A percentile compares a stretch with the other conserved stretches of the same genome.
phyloP scores from a whole-genome alignment of 2,888 invertebrate species.

The Xanthia icteritia region DNA sequence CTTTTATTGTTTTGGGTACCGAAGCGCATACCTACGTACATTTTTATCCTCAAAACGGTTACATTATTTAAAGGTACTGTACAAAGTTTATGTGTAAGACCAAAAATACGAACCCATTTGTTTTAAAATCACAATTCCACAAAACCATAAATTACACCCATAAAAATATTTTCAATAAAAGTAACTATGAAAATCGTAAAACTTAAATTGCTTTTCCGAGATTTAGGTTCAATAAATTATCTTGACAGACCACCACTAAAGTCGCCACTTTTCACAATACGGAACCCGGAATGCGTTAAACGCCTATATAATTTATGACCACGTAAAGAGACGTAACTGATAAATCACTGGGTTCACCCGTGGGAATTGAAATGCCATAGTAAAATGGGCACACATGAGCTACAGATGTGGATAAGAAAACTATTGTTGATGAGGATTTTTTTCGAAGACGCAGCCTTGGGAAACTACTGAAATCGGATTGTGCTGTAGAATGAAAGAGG shows the following conservation, averaged over 20 bases:
- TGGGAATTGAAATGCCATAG: conserved; percentile 50
- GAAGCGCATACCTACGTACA: conserved; percentile 2
- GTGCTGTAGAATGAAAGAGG: not conserved
- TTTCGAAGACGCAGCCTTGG: not conserved
- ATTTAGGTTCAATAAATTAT: conserved; percentile 60
- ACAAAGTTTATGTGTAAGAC: not conserved
- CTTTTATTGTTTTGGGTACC: conserved; percentile 51
- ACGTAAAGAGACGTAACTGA: conserved; percentile 55
- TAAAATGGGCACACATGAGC: conserved; percentile 39
- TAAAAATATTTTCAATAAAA: conserved; percentile 57
- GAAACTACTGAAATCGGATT: not conserved
- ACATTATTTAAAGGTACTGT: not conserved
- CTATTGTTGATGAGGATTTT: conserved; percentile 34
- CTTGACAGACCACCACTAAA: conserved; percentile 56
- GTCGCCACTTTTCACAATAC: conserved; percentile 55
- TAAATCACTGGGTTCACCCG: conserved; percentile 57
- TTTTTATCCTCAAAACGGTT: conserved; percentile 3
- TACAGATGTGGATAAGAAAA: conserved; percentile 40
- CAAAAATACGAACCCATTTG: conserved; percentile 13
- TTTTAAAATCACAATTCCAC: conserved; percentile 15
- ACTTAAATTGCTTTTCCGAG: conserved; percentile 59
- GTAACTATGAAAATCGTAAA: conserved; percentile 37
- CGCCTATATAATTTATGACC: conserved; percentile 66
- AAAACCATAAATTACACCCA: conserved; percentile 39
- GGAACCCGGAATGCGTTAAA: conserved; percentile 57